Evolutionary conservation across 2,113 vertebrate species (phyloP).

Genomic region (Ariopsis seemanni): DNA sequence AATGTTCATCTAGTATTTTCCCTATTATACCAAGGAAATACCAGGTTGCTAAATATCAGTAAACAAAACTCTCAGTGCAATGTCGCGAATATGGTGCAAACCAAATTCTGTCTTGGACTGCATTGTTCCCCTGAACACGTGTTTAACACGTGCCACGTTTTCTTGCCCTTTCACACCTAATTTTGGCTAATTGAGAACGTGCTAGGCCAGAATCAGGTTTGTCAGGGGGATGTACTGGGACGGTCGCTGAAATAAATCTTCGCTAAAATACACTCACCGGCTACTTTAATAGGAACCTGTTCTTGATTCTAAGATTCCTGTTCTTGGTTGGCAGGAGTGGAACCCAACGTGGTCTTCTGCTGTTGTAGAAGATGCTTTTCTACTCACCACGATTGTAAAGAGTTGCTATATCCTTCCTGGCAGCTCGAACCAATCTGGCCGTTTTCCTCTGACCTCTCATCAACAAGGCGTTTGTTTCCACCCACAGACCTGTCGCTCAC

Average conservation of each 20-base stretch:
- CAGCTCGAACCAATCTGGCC: no score
- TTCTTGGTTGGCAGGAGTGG: no score
- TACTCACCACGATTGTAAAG: no score
- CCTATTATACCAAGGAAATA: not conserved
- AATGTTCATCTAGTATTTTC: not conserved
- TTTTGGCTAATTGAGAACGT: not conserved
- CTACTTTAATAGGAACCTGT: no score
- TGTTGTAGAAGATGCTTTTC: no score
- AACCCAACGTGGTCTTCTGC: no score
- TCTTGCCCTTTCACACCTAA: slow-evolving; percentile 4
- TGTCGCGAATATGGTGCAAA: not conserved
- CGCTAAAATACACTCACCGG: not conserved
- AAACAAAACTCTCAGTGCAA: not conserved
- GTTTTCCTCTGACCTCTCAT: no score
- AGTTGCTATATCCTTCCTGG: no score
- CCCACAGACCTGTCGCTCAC: no score
- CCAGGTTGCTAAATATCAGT: not conserved
- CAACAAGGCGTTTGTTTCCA: no score
- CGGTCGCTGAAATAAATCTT: slow-evolving; percentile 8
- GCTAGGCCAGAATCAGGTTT: not conserved
- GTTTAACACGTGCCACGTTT: not conserved
- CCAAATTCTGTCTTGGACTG: not conserved
- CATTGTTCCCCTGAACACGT: not conserved
- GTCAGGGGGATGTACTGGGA: not conserved
- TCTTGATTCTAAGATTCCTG: no score